Evolutionary conservation across 1,140 invertebrate species (phyloP).

Genomic region (Tachypleus tridentatus): DNA sequence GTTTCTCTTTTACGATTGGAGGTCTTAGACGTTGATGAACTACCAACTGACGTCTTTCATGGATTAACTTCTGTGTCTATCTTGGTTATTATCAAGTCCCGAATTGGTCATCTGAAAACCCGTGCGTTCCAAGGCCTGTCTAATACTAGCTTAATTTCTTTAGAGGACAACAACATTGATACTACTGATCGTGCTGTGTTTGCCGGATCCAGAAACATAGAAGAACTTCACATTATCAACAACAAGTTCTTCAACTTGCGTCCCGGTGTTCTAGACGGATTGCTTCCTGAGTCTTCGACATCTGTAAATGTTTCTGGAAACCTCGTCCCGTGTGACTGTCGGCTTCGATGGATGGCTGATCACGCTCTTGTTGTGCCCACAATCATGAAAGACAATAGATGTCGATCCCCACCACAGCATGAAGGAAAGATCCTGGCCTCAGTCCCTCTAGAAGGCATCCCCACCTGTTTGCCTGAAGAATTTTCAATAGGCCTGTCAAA

Average conservation of each 20-base stretch:
- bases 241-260: constrained; percentile 39
- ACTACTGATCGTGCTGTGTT: constrained; percentile 35
- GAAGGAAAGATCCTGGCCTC: no score
- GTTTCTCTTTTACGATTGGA: not conserved
- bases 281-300: constrained; percentile 4
- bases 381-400: no score
- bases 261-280: not conserved
- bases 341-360: constrained; percentile 9
- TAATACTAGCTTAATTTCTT: constrained; percentile 9
- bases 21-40: not conserved
- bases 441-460: no score
- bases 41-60: not conserved
- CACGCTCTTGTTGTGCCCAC: no score
- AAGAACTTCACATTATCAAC: constrained; percentile 55
- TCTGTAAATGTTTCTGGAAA: constrained; percentile 11
- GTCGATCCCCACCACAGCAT: no score
- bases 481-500: no score
- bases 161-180: constrained; percentile 16
- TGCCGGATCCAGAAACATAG: constrained; percentile 65
- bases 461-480: no score
- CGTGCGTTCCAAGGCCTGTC: constrained; percentile 14
- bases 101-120: not conserved
- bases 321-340: constrained; percentile 16
- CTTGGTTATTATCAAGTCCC: not conserved
- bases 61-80: not conserved